These are phyloP conservation scores for Luffia ferchaultella DNA, from an alignment of 2,888 invertebrate genomes.

Conservation along the genomic window DNA sequence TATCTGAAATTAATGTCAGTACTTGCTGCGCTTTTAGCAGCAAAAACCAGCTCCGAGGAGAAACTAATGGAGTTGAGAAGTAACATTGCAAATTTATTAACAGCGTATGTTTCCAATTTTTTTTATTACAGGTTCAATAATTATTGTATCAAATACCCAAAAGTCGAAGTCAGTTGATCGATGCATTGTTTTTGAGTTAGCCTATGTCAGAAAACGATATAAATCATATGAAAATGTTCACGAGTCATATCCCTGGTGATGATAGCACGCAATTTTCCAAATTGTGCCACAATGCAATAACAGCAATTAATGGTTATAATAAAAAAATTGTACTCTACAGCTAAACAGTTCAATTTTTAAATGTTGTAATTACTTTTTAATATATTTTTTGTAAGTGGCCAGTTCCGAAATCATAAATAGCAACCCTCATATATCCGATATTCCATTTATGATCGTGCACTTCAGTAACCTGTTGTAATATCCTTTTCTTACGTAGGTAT, in stretches of 20 bases:
- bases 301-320: background rate
- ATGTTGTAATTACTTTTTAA: background rate
- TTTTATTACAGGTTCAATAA: background rate
- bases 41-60: conserved; percentile 59
- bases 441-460: too few species aligned
- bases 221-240: background rate
- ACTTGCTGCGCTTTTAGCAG: conserved; percentile 73
- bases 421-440: too few species aligned
- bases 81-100: conserved; percentile 85
- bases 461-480: too few species aligned
- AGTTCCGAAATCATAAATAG: background rate
- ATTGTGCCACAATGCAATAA: background rate
- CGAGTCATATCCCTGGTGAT: background rate
- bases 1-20: conserved; percentile 76
- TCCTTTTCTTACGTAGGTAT: too few species aligned
- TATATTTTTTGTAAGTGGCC: background rate
- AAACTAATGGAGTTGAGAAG: conserved; percentile 76
- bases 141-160: background rate
- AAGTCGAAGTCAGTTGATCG: background rate
- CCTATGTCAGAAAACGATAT: background rate
- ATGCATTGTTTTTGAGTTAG: background rate
- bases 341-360: background rate
- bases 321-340: background rate
- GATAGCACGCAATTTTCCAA: background rate
- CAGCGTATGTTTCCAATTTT: conserved; percentile 41